phyloP scores from a whole-genome alignment of 2,797 vertebrate genomes.

The Euphonia xanthogaster region DNA sequence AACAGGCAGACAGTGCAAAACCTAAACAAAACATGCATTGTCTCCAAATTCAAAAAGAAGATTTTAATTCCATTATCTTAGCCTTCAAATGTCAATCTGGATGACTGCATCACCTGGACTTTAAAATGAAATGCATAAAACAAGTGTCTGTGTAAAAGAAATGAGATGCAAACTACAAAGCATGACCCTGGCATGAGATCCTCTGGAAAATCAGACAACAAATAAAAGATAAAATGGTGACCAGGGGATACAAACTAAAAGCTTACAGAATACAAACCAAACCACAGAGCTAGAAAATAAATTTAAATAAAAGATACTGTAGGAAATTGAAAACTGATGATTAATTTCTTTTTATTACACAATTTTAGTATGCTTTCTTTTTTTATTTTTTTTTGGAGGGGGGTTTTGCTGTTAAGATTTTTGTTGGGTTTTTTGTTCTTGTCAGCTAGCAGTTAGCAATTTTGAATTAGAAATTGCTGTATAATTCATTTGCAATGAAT shows the following conservation, averaged over 20 bases:
- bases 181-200: not conserved
- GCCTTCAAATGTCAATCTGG: not conserved
- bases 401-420: not conserved
- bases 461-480: not conserved
- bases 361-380: not conserved
- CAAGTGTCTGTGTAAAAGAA: not conserved
- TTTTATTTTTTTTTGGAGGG: not conserved
- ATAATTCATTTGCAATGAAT: not conserved
- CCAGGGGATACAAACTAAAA: not conserved
- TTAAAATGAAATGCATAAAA: not conserved
- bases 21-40: not conserved
- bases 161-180: not conserved
- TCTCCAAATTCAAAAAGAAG: not conserved
- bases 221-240: not conserved
- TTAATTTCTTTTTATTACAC: not conserved
- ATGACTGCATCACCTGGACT: not conserved
- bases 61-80: not conserved
- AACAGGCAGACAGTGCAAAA: not conserved
- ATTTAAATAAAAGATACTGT: not conserved
- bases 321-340: not conserved
- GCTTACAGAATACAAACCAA: not conserved
- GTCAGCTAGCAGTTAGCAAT: not conserved
- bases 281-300: not conserved
- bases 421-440: not conserved
- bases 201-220: not conserved